These are phyloP conservation scores for Blennius ocellaris DNA, from an alignment of 2,113 vertebrate genomes.

Conservation along the genomic window DNA sequence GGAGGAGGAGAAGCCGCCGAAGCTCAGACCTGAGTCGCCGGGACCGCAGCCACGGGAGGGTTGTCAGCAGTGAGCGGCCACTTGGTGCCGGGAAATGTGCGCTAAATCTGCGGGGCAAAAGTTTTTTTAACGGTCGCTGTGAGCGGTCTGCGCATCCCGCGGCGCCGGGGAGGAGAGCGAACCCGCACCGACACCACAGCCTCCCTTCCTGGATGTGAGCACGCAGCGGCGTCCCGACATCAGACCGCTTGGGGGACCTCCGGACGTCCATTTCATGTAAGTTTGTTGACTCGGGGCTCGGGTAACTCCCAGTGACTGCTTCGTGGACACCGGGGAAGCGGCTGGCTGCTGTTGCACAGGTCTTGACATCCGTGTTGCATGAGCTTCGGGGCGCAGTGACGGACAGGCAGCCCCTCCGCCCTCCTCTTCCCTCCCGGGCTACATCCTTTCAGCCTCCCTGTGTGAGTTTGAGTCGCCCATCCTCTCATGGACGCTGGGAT, in stretches of 20 bases:
- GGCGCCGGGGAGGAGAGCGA: constrained; percentile 22
- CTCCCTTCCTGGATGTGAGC: constrained; percentile 66
- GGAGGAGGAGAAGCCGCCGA: constrained; percentile 4
- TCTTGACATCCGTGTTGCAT: constrained; percentile 13
- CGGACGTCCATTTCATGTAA: constrained; percentile 65
- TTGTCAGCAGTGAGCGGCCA: too few species aligned
- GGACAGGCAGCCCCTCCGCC: background rate
- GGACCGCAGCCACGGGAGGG: too few species aligned
- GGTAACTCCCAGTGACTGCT: constrained; percentile 15
- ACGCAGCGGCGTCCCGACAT: constrained; percentile 33
- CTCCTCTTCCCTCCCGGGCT: background rate
- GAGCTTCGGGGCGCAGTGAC: background rate
- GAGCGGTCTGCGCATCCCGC: background rate
- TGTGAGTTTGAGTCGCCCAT: constrained; percentile 1
- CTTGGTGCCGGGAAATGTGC: background rate
- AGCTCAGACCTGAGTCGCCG: too few species aligned
- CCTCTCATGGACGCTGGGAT: constrained; percentile 2
- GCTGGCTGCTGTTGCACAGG: constrained; percentile 7
- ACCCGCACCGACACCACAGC: constrained; percentile 16
- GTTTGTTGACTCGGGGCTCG: constrained; percentile 11
- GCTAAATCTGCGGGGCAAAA: constrained; percentile 19
- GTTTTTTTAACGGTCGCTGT: constrained; percentile 8
- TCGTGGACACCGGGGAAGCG: background rate
- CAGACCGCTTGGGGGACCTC: constrained; percentile 40
- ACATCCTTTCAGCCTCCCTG: constrained; percentile 3